Base-by-base conservation (phyloP, 2,888 invertebrate species). In the Acrocera orbiculus region DNA sequence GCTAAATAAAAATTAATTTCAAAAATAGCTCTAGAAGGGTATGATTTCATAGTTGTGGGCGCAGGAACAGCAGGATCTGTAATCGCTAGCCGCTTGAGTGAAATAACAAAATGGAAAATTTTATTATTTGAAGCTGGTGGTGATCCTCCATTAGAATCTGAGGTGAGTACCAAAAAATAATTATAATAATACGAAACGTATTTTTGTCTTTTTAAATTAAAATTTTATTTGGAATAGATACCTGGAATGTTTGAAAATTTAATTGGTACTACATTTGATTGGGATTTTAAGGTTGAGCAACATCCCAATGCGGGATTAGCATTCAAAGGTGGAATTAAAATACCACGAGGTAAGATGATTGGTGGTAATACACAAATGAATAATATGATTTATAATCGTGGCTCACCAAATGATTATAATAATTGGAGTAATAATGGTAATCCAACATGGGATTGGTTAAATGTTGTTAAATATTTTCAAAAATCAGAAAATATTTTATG, bases 381-480 rank as follows among this genome's bases (percentile, higher is more conserved):
- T 11, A 30, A 35, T n/a, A 68, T 73, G 69, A 33, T 70, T 1
- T 69, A 73, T 46, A 50, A 68, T 1, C 54, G 67, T 28, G 74
- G 73, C 1, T 68, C 69, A 47, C 58, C 63, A 9, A 48, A 49
- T 5, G 74, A 75, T 47, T 75, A 65, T 47, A 65, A 75, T 46
- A 47, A 55, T 2, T 75, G 75, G 74, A 61, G 62, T 8, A 46
- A 46, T 4, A 30, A 57, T 27, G 73, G 73, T 1, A 72, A 69
- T 46, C 41, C 50, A 1, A 69, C 68, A 0, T 76, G 75, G 75
- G 57, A 76, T 3, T 81, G 68, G 53, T 68, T 78, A 24, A 74
- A 77, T 39, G 66, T 80, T 1, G 53, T 83, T 15, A 71, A 72
- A 0, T 82, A 81, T 50, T 82, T 82, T 52, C 73, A 72, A 52